Base-by-base conservation (phyloP, 2,113 vertebrate genomes). In the Triplophysa rosa region DNA sequence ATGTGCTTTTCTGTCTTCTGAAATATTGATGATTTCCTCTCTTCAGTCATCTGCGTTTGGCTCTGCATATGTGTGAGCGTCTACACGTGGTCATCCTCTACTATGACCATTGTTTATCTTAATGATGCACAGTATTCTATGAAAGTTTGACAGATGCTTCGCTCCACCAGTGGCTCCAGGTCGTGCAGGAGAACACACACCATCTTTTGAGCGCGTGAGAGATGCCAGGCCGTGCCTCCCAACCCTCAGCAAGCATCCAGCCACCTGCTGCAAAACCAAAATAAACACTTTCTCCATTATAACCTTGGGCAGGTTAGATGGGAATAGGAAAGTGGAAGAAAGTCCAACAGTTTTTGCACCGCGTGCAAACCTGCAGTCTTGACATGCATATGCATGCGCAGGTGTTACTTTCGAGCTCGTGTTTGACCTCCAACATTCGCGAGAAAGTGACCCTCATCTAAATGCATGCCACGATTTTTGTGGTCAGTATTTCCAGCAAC, bases 301-400 rank as follows among this genome's bases (percentile, higher is more conserved):
- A 74, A 26, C 8, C 21, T 9, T 47, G 10, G 19, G 19, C 26
- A 71, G 52, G 17, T 33, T 21, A 49, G n/a, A 29, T 29, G 19
- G n/a, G 19, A 40, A 42, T 66, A 13, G n/a, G 11, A n/a, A 8
- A 58, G 4, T 4, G 17, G 26, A 29, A 26, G 21, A 33, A 24
- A 29, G 47, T 54, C 24, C 42, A 59, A 8, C 33, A 21, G 21
- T 21, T 67, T 80, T 52, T 59, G 62, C 70, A 65, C 21, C 59
- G 21, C 21, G 33, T 54, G 23, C 33, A 52, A 75, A 58, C 61
- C 29, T 33, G 23, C 65, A 29, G 29, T 83, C 8, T 66, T 61
- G 7, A 11, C 54, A 67, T 82, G 62, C 69, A 62, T 68, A 79
- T 45, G 26, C 56, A 83, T 68, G 63, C 54, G 54, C 26, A 65